Evolutionary conservation across 2,797 vertebrate species (phyloP).

Genomic region (Gymnodraco acuticeps): DNA sequence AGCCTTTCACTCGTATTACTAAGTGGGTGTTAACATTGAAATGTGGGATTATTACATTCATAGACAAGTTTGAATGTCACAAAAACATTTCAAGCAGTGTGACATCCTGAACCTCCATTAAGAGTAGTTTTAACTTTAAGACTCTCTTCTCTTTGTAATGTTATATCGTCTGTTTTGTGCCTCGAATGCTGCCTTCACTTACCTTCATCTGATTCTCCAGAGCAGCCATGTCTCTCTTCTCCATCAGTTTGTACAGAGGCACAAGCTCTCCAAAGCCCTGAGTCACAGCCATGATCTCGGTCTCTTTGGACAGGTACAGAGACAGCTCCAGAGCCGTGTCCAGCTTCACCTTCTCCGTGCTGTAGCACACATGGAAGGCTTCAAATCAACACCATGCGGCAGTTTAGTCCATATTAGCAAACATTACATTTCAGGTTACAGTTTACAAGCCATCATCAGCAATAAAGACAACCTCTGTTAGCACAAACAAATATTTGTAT

Average conservation of each 20-base stretch:
- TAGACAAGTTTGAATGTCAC: background rate
- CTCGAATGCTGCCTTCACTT: background rate
- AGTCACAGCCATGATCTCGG: constrained; percentile 89
- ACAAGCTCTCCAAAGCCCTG: constrained; percentile 90
- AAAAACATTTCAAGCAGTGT: background rate
- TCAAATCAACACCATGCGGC: background rate
- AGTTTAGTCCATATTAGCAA: background rate
- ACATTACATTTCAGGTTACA: background rate
- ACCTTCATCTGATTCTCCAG: constrained; percentile 90
- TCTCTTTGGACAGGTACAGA: constrained; percentile 90
- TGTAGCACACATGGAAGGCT: constrained; percentile 52
- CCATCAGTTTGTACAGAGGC: constrained; percentile 92
- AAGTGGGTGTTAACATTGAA: too few relatives aligned
- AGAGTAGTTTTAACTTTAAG: background rate
- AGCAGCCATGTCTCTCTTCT: constrained; percentile 88
- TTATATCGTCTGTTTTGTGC: background rate
- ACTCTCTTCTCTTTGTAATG: background rate
- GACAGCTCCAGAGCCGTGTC: constrained; percentile 92
- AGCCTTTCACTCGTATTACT: too few relatives aligned
- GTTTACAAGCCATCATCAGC: background rate
- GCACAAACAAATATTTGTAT: background rate
- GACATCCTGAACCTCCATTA: background rate
- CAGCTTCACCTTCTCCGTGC: constrained; percentile 87
- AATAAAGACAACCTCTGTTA: background rate
- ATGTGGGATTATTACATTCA: background rate